Conservation (phyloP, 2,888 invertebrate species). For the Agriopis marginaria region DNA sequence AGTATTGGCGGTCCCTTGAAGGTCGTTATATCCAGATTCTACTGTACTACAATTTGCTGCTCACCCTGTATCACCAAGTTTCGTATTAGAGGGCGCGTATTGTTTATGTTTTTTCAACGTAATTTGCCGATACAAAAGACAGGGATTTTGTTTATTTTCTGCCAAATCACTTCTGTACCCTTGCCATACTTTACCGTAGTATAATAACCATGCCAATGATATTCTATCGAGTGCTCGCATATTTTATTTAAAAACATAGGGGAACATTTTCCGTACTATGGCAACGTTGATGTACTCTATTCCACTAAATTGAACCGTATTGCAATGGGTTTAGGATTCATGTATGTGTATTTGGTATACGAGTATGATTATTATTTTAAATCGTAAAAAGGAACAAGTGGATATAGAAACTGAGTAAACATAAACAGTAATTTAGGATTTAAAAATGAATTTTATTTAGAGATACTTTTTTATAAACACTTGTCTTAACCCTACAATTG, state of each 20-base stretch:
- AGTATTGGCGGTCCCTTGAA: too few species aligned
- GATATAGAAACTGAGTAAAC: constrained; percentile 28
- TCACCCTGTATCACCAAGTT: constrained; percentile 66
- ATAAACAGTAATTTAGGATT: constrained; percentile 13
- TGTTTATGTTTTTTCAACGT: constrained; percentile 83
- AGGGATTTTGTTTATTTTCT: constrained; percentile 79
- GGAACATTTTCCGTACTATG: constrained; percentile 49
- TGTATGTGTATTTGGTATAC: not conserved
- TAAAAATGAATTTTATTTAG: constrained; percentile 6
- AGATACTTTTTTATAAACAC: constrained; percentile 3
- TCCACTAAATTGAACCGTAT: constrained; percentile 31
- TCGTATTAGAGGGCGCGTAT: constrained; percentile 69
- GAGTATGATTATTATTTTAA: not conserved
- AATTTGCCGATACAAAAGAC: constrained; percentile 78
- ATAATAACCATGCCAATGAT: constrained; percentile 64
- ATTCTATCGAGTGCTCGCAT: constrained; percentile 71
- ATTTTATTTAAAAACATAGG: constrained; percentile 82
- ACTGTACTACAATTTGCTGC: not conserved
- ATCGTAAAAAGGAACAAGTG: not conserved
- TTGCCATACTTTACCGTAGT: constrained; percentile 41
- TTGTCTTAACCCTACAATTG: not conserved
- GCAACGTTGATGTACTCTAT: constrained; percentile 15
- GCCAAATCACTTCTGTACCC: constrained; percentile 81
- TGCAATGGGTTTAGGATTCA: not conserved
- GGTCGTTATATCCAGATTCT: too few species aligned